These are phyloP conservation scores for Chloebia gouldiae DNA, from an alignment of 2,113 vertebrate genomes.

Conservation along the genomic window DNA sequence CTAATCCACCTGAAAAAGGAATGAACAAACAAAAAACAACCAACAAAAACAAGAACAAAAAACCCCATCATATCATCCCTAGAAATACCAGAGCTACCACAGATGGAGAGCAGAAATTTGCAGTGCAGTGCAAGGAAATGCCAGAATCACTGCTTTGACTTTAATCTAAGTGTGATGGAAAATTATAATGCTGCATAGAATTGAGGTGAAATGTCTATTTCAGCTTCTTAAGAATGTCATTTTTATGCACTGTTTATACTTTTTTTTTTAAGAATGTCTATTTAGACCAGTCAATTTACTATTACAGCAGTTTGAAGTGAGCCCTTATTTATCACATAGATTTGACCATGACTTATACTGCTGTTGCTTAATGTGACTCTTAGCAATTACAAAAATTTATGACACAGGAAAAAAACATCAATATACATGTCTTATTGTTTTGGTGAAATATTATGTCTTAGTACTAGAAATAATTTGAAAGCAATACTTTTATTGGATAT, in stretches of 20 bases:
- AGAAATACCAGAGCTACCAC: neutral
- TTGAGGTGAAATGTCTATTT: neutral
- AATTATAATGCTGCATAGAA: neutral
- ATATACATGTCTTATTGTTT: neutral
- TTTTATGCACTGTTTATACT: neutral
- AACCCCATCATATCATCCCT: fast-evolving
- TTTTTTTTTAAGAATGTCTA: neutral
- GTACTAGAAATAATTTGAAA: neutral
- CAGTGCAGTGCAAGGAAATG: neutral
- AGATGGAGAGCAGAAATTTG: neutral
- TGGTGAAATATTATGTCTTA: neutral
- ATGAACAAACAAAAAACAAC: neutral
- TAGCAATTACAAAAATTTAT: neutral
- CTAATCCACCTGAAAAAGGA: neutral
- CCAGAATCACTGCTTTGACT: neutral
- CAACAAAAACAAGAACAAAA: neutral
- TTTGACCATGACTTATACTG: neutral
- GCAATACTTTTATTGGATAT: neutral
- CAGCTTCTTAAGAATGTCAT: neutral
- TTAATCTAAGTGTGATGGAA: neutral
- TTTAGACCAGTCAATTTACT: neutral
- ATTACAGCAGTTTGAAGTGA: neutral
- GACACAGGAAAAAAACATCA: neutral
- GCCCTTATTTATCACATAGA: neutral
- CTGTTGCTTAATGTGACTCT: neutral